Conservation (phyloP, 2,888 invertebrate species). For the Thalpophila matura region DNA sequence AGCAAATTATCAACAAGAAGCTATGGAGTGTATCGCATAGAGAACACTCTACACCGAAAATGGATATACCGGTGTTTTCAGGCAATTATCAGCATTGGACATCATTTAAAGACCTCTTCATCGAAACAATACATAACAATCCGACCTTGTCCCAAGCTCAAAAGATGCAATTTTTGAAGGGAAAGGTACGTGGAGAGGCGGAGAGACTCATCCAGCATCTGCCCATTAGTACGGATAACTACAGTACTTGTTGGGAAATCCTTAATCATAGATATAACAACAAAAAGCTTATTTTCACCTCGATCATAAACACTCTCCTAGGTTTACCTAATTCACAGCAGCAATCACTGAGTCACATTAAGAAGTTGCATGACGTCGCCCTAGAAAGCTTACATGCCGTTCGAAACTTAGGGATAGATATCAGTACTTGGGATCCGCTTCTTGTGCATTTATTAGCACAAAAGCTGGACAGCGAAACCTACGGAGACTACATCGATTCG, state of each 20-base stretch:
- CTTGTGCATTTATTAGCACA: too few relatives aligned
- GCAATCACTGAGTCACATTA: conserved; percentile 1
- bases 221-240: conserved; percentile 13
- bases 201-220: conserved; percentile 23
- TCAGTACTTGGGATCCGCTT: too few relatives aligned
- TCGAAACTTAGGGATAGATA: too few relatives aligned
- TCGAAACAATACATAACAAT: conserved; percentile 24
- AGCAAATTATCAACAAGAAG: too few relatives aligned
- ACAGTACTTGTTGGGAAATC: conserved; percentile 7
- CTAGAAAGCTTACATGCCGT: too few relatives aligned
- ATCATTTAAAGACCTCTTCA: conserved; percentile 33
- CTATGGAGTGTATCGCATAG: conserved; percentile 20
- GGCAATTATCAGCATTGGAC: conserved; percentile 23
- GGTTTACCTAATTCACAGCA: conserved; percentile 9
- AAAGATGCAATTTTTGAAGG: conserved; percentile 14
- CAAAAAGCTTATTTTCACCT: conserved; percentile 6
- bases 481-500: too few relatives aligned
- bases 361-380: too few relatives aligned
- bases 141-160: conserved; percentile 9
- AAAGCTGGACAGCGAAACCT: too few relatives aligned
- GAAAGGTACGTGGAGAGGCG: conserved; percentile 13
- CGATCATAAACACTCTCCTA: conserved; percentile 1
- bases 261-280: too few relatives aligned
- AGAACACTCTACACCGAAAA: conserved; percentile 27
- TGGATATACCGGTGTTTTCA: conserved; percentile 26